phyloP scores from a whole-genome alignment of 2,113 vertebrate genomes.

The Upupa epops region DNA sequence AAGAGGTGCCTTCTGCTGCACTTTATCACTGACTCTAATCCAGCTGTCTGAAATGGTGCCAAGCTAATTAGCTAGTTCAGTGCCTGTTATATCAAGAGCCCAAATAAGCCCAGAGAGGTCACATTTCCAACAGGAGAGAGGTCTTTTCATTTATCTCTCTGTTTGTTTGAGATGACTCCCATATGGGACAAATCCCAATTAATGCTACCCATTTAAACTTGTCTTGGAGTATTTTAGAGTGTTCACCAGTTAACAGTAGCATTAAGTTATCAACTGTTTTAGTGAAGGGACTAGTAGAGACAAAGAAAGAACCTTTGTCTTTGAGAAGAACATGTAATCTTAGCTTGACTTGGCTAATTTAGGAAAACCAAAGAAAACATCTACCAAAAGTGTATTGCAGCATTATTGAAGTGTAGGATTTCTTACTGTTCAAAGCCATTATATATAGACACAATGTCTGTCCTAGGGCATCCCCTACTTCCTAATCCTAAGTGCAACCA shows the following conservation, averaged over 20 bases:
- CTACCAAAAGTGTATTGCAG: not conserved
- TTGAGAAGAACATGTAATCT: not conserved
- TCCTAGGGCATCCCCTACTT: not conserved
- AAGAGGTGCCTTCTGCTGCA: slow-evolving; percentile 71
- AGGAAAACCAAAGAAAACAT: not conserved
- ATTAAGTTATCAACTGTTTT: slow-evolving; percentile 12
- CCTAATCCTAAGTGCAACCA: not conserved
- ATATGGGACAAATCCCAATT: slow-evolving; percentile 27
- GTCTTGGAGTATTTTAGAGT: slow-evolving; percentile 10
- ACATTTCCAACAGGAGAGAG: not conserved
- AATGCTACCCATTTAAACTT: slow-evolving; percentile 40
- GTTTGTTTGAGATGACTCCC: not conserved
- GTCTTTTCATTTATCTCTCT: slow-evolving; percentile 34
- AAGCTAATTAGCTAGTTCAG: slow-evolving; percentile 76
- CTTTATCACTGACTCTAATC: slow-evolving; percentile 69
- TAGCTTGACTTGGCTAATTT: not conserved
- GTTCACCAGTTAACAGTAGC: slow-evolving; percentile 29
- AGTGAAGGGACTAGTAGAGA: not conserved
- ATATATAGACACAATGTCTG: not conserved
- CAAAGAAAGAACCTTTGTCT: not conserved
- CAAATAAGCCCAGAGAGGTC: slow-evolving; percentile 67
- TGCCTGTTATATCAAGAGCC: slow-evolving; percentile 63
- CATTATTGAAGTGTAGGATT: not conserved
- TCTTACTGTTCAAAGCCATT: not conserved
- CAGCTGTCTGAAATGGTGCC: slow-evolving; percentile 69